Evolutionary conservation across 2,113 vertebrate species (phyloP).

Genomic region (Bubo bubo): DNA sequence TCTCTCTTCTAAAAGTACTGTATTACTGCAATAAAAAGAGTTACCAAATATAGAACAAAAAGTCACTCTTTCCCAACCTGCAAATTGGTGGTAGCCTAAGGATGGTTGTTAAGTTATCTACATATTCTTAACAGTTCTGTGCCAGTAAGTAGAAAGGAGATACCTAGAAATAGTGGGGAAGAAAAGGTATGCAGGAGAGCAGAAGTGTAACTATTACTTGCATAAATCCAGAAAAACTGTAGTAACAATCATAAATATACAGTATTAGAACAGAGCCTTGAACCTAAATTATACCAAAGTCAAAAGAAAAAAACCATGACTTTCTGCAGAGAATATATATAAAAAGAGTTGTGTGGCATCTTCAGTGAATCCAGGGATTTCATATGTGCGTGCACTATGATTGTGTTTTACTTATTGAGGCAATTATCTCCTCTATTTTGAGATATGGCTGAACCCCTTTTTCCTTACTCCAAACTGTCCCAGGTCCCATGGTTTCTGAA

Average conservation of each 20-base stretch:
- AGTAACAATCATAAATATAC: neutral
- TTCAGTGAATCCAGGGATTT: neutral
- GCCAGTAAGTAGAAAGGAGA: neutral
- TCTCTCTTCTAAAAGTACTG: neutral
- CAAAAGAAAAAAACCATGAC: accelerated
- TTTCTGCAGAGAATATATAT: neutral
- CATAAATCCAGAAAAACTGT: neutral
- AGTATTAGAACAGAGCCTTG: neutral
- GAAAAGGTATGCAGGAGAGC: neutral
- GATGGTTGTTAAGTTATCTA: neutral
- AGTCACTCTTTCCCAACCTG: neutral
- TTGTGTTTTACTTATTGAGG: neutral
- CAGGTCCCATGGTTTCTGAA: neutral
- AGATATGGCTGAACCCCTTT: neutral
- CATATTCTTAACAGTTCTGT: neutral
- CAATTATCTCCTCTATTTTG: neutral
- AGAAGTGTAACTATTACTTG: neutral
- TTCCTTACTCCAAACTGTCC: neutral
- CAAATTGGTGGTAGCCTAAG: neutral
- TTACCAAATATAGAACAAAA: neutral
- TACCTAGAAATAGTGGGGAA: neutral
- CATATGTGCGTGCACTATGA: neutral
- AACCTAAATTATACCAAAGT: neutral
- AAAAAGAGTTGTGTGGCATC: neutral
- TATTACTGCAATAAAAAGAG: neutral